These are phyloP conservation scores for Cyclargus thomasi DNA, from an alignment of 1,140 invertebrate species.

Conservation along the genomic window DNA sequence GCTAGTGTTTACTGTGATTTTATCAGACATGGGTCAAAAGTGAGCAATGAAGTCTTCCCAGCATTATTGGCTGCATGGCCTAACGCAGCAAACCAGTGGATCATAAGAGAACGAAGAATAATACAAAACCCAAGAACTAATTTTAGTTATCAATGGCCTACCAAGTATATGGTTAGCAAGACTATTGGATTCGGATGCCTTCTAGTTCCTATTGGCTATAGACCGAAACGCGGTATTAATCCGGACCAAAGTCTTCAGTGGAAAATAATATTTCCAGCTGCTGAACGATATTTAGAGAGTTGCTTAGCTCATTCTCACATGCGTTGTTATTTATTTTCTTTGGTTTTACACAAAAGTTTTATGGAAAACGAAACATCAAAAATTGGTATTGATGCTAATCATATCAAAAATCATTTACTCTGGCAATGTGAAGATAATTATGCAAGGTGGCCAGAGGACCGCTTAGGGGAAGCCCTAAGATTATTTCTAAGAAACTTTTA, in stretches of 20 bases:
- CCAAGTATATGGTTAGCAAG: slow-evolving; percentile 78
- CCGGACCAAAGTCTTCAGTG: slow-evolving; percentile 80
- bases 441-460: slow-evolving; percentile 81
- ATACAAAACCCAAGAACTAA: slow-evolving; percentile 75
- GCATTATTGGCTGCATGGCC: slow-evolving; percentile 81
- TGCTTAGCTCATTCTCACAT: slow-evolving; percentile 81
- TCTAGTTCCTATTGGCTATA: slow-evolving; percentile 80
- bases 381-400: slow-evolving; percentile 77
- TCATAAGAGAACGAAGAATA: slow-evolving; percentile 73
- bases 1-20: slow-evolving; percentile 77
- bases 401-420: slow-evolving; percentile 86
- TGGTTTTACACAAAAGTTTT: slow-evolving; percentile 81
- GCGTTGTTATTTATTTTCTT: slow-evolving; percentile 79
- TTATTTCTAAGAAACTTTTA: slow-evolving; percentile 78
- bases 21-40: slow-evolving; percentile 53
- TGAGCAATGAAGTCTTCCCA: slow-evolving; percentile 78
- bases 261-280: slow-evolving; percentile 83
- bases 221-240: slow-evolving; percentile 76
- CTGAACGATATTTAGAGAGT: slow-evolving; percentile 82
- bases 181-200: slow-evolving; percentile 81
- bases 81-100: slow-evolving; percentile 79
- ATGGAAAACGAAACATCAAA: slow-evolving; percentile 77
- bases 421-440: slow-evolving; percentile 85
- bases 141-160: slow-evolving; percentile 80
- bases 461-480: slow-evolving; percentile 80